Percentiles rank a stretch among this genome's conserved stretches.
Evolutionary conservation across 2,888 invertebrate species (phyloP).

Genomic region (Drosophila kambysellisi): DNA sequence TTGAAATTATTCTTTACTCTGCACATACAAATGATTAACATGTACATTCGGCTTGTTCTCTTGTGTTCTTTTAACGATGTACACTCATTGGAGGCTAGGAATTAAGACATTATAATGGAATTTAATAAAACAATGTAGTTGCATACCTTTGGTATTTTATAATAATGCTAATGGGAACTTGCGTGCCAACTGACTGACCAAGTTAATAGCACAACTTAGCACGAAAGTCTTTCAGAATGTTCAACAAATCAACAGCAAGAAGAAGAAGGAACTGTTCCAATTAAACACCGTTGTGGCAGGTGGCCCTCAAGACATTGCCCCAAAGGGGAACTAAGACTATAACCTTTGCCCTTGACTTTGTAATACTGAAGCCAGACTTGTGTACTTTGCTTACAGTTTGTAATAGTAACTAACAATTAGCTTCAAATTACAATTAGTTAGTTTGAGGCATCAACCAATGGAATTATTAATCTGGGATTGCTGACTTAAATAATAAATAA

Average conservation of each 20-base stretch:
- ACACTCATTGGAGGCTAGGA: slow-evolving; percentile 14
- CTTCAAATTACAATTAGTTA: slow-evolving; percentile 7
- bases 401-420: slow-evolving; percentile 5
- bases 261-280: slow-evolving; percentile 12
- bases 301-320: slow-evolving; percentile 20
- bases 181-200: slow-evolving; percentile 74
- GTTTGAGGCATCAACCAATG: background rate
- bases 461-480: background rate
- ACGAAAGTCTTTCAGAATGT: slow-evolving; percentile 30
- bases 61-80: background rate
- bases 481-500: too few species aligned
- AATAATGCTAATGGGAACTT: slow-evolving; percentile 55
- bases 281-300: slow-evolving; percentile 19
- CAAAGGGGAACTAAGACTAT: background rate
- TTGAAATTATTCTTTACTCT: slow-evolving; percentile 17
- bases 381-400: background rate
- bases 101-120: slow-evolving; percentile 73
- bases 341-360: slow-evolving; percentile 2
- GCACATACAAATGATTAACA: slow-evolving; percentile 9
- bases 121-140: slow-evolving; percentile 51
- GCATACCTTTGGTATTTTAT: slow-evolving; percentile 76
- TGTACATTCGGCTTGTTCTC: slow-evolving; percentile 11
- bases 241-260: slow-evolving; percentile 14
- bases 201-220: slow-evolving; percentile 57
- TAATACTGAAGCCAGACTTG: background rate